Base-by-base conservation (phyloP, 2,797 vertebrate genomes). In the Hypotaenidia philippensis region DNA sequence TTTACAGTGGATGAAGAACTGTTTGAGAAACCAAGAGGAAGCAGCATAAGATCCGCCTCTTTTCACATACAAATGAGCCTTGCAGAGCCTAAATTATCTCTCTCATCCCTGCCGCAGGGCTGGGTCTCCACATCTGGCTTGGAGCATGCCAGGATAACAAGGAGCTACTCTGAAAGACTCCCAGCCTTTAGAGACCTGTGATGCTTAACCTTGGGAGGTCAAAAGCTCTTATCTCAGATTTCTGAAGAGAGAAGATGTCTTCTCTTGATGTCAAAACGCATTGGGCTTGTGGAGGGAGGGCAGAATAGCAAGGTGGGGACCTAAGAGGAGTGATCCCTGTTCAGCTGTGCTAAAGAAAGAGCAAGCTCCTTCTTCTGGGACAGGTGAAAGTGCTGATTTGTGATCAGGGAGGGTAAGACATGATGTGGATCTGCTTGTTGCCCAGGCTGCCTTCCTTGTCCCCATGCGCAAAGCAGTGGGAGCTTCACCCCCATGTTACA, bases 21-120 rank as follows among this genome's bases (percentile, higher is more conserved):
- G 71, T 83, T 96, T 92, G 89, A 87, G 68, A 89, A 96, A 70
- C 56, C 68, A 89, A 87, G 88, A 95, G 94, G 87, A 96, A 93
- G 71, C 86, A 70, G 77, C 89, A 82, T 70, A 74, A 95, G 70
- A 78, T 95, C 80, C 6, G 25, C 44, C 77, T 96, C 90, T 93
- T 94, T 96, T 95, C 89, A 93, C 83, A 91, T 88, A 95, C 90
- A 95, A 94, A 94, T 93, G 87, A 96, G 93, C 61, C 47, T 92
- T 59, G 53, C 41, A 92, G 82, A 94, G 69, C 56, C 74, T 66
- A 82, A 96, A 96, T 94, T 94, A 76, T 88, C 91, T 84, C 91
- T 89, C 86, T 94, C 82, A 71, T 94, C 65, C 56, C 66, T 94
- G 91, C 87, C 3, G 56, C 85, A 87, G 80, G 93, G 94, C 83